These are phyloP conservation scores for Trypoxylon attenuatum DNA, from an alignment of 2,888 invertebrate genomes.

Conservation along the genomic window DNA sequence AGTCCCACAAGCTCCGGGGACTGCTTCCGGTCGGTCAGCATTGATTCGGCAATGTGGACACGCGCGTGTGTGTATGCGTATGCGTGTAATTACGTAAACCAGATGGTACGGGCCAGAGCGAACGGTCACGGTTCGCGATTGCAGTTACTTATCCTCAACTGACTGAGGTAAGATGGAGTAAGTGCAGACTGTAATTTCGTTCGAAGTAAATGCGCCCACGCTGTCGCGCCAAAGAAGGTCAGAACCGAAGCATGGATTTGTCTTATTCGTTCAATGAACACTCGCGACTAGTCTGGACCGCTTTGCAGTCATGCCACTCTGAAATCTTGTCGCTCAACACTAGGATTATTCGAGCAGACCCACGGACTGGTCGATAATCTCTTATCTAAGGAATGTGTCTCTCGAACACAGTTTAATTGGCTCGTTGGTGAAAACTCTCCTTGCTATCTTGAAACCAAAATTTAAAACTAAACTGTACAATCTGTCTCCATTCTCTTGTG, in stretches of 20 bases:
- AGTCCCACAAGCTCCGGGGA: too few species aligned
- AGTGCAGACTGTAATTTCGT: conserved; percentile 55
- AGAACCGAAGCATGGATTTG: conserved; percentile 54
- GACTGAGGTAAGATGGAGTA: conserved; percentile 51
- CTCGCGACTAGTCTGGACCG: too few species aligned
- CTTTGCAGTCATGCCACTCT: too few species aligned
- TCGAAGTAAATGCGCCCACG: conserved; percentile 57
- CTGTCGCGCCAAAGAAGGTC: conserved; percentile 52
- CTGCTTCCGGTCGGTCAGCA: conserved; percentile 47
- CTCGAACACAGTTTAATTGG: too few species aligned
- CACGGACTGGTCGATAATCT: too few species aligned
- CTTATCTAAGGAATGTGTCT: too few species aligned
- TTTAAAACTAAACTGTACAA: too few species aligned
- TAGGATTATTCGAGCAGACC: too few species aligned
- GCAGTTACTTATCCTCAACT: conserved; percentile 53
- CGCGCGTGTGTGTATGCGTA: conserved; percentile 20
- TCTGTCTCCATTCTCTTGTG: too few species aligned
- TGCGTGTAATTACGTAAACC: conserved; percentile 57
- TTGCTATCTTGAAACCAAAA: too few species aligned
- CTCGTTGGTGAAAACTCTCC: too few species aligned
- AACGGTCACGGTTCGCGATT: conserved; percentile 59
- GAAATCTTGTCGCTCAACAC: too few species aligned
- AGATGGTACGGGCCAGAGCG: conserved; percentile 47
- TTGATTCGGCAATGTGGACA: conserved; percentile 33
- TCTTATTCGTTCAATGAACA: conserved; percentile 48